Percentiles rank a stretch among this genome's conserved stretches.
Evolutionary conservation across 2,113 vertebrate species (phyloP).

Genomic region (Pelusios castaneus): DNA sequence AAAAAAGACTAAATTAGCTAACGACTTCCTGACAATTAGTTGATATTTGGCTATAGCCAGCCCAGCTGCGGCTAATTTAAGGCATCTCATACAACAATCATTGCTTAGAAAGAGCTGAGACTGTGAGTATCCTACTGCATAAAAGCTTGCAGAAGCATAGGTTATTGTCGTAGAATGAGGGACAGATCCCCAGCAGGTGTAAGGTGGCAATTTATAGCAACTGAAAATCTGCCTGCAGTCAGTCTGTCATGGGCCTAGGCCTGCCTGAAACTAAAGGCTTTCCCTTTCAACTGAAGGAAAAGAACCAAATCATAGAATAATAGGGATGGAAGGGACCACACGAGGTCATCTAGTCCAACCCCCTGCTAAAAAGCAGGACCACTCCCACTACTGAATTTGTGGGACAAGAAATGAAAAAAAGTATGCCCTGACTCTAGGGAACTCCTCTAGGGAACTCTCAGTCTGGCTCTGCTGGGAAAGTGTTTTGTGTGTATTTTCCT

Average conservation of each 20-base stretch:
- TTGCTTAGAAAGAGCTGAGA: neutral
- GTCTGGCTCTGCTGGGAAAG: neutral
- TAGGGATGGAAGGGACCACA: no score
- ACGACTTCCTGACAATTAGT: neutral
- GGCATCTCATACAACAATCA: neutral
- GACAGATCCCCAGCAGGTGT: neutral
- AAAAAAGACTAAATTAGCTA: neutral
- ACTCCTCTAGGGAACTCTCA: neutral
- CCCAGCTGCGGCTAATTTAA: slow-evolving; percentile 16
- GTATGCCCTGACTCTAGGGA: neutral
- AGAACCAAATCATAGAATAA: no score
- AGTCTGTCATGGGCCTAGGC: no score
- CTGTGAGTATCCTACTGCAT: neutral
- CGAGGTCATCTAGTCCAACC: no score
- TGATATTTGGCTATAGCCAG: neutral
- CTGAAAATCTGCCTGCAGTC: neutral
- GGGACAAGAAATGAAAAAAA: no score
- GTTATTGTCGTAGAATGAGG: fast-evolving
- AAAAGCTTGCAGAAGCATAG: neutral
- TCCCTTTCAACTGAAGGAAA: no score
- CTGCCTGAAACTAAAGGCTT: no score
- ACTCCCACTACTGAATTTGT: no score
- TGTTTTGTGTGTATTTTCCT: neutral
- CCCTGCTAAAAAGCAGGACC: no score
- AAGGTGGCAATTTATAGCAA: neutral